Evolutionary conservation across 2,113 vertebrate species (phyloP), one percentile per base, ranked within the genome.

Genomic region (Atherinomorus stipes): DNA sequence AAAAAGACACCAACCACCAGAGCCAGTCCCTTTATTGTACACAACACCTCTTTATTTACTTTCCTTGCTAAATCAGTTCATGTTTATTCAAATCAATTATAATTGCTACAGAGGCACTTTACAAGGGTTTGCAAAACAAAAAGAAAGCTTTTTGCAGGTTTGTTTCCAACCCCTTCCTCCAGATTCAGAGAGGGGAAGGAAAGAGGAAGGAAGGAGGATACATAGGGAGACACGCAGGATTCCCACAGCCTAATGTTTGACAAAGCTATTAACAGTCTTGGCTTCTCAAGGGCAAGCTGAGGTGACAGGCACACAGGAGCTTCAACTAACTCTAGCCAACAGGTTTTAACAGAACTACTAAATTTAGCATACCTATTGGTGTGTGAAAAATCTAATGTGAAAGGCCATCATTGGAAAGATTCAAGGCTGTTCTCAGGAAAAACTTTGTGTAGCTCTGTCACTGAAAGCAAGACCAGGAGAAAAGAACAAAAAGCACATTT

Each of bases 1-100:
- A 90, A 88, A 72, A 81, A 93, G 87, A 92, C 91, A 93, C 91
- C 91, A 93, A 85, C 93, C 93, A 92, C 93, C 93, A 94, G 78
- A 92, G 88, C 38, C 78, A 90, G 85, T 86, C 89, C 91, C 81
- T 94, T 94, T 94, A 93, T 94, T 93, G 75, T 92, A 91, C 90
- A 94, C 87, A 88, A 89, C 81, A 94, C 88, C 88, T 90, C 89
- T 93, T 94, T 93, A 92, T 91, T 93, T 83, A 76, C 67, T 85
- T 62, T 76, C 63, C 72, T 78, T 83, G 82, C 59, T 77, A 86
- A 77, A 85, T 87, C 84, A 79, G 72, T 71, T 84, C 80, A 81
- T 65, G 62, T 85, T 85, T 85, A 85, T 85, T 91, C 78, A 91
- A 88, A 89, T 93, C 89, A 91, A 85, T 89, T 81, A 34, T 34